Evolutionary conservation across 64 coral and sea anemone species (phyloP).

Genomic region (Exaiptasia diaphana): DNA sequence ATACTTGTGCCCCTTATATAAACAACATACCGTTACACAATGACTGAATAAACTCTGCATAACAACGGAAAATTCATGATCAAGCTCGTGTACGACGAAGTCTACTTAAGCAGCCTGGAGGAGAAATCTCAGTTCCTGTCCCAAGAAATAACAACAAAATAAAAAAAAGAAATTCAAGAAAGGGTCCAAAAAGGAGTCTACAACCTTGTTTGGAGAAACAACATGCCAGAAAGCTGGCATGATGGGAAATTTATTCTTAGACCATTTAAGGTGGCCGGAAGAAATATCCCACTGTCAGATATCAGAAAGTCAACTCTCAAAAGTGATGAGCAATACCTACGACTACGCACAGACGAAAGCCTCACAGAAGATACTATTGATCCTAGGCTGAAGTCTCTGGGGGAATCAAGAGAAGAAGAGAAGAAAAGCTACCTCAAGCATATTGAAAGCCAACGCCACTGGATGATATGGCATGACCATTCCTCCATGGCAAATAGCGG

Average conservation of each 20-base stretch:
- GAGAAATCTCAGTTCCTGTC: constrained; percentile 17
- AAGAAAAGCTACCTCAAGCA: background rate
- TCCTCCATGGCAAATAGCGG: constrained; percentile 25
- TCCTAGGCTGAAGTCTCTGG: background rate
- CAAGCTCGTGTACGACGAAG: background rate
- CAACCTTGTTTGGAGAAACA: background rate
- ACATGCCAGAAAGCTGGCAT: background rate
- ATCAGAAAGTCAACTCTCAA: background rate
- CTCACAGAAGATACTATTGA: background rate
- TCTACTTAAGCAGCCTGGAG: background rate
- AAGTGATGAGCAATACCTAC: background rate
- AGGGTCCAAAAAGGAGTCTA: background rate
- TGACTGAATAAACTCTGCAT: too few relatives aligned
- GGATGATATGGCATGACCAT: constrained; percentile 50
- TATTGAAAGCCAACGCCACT: constrained; percentile 14
- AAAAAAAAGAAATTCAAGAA: background rate
- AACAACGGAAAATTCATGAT: too few relatives aligned
- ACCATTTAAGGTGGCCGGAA: background rate
- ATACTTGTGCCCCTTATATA: too few relatives aligned
- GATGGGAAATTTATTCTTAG: constrained; percentile 1
- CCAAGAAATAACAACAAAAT: constrained; percentile 1
- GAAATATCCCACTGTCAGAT: constrained; percentile 35
- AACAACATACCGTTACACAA: too few relatives aligned
- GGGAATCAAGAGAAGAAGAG: constrained; percentile 9
- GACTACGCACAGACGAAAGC: background rate